phyloP scores from a whole-genome alignment of 2,888 invertebrate species.

The Pilophorus perplexus region DNA sequence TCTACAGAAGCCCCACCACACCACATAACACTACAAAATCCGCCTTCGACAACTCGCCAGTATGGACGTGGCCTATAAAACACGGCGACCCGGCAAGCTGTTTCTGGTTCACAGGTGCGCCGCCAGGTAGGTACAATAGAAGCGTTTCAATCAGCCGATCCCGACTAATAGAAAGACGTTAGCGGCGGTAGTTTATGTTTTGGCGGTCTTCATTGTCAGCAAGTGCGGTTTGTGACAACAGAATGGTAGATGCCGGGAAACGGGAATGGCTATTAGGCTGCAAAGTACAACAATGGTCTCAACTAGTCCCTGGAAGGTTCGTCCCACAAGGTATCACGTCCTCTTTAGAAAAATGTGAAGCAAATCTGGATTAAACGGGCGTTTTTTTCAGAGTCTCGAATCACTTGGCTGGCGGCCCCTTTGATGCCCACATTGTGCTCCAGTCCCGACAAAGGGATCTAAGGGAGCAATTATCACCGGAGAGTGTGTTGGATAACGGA shows the following conservation, averaged over 20 bases:
- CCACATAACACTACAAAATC: no score
- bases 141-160: no score
- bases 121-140: no score
- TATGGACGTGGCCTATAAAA: no score
- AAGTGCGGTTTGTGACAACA: neutral
- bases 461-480: slow-evolving; percentile 28
- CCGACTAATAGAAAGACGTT: no score
- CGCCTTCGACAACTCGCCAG: no score
- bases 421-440: slow-evolving; percentile 31
- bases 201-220: neutral
- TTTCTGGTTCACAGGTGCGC: no score
- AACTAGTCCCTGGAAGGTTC: slow-evolving; percentile 14
- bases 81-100: no score
- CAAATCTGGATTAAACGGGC: slow-evolving; percentile 38
- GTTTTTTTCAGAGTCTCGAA: slow-evolving; percentile 31
- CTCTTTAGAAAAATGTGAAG: slow-evolving; percentile 32
- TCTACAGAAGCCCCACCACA: no score
- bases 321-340: slow-evolving; percentile 27
- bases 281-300: slow-evolving; percentile 1
- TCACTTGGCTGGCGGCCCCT: slow-evolving; percentile 21
- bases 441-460: slow-evolving; percentile 32
- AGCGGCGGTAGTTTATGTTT: neutral
- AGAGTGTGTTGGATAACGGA: slow-evolving; percentile 36
- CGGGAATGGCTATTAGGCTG: slow-evolving; percentile 8
- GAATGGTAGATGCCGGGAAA: slow-evolving; percentile 1